Percentiles rank a stretch among this genome's conserved stretches.
Conservation (phyloP, 1,140 invertebrate species). For the Drosophila murphyi region DNA sequence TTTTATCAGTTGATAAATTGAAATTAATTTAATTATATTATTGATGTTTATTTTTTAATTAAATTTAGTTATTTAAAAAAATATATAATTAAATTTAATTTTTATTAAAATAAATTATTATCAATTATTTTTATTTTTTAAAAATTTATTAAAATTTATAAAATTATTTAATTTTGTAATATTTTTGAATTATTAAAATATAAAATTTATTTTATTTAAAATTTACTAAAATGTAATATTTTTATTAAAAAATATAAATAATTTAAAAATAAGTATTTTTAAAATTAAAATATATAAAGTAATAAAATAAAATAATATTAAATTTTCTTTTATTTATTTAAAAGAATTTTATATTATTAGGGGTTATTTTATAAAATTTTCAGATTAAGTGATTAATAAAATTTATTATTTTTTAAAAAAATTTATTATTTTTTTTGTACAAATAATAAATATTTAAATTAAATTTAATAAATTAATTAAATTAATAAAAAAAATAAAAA, state of each 20-base stretch:
- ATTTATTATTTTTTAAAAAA: conserved; percentile 22
- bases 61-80: not conserved
- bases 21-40: not conserved
- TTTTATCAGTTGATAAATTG: not conserved
- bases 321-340: conserved; percentile 12
- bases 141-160: too few species aligned
- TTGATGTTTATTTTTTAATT: not conserved
- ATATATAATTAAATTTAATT: not conserved
- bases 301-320: not conserved
- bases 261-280: conserved; percentile 3
- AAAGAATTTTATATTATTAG: conserved; percentile 12
- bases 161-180: not conserved
- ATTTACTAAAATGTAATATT: conserved; percentile 20
- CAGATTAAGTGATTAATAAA: conserved; percentile 36
- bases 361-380: conserved; percentile 8
- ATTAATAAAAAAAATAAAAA: conserved; percentile 15
- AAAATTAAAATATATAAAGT: conserved; percentile 4
- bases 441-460: not conserved
- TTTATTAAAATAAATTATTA: not conserved
- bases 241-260: not conserved
- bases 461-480: not conserved
- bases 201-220: conserved; percentile 1
- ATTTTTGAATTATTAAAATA: conserved; percentile 1
- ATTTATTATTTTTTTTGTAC: not conserved
- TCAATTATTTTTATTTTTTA: not conserved